These are phyloP conservation scores for Catocala sponsa DNA, from an alignment of 2,888 invertebrate genomes.

Conservation along the genomic window DNA sequence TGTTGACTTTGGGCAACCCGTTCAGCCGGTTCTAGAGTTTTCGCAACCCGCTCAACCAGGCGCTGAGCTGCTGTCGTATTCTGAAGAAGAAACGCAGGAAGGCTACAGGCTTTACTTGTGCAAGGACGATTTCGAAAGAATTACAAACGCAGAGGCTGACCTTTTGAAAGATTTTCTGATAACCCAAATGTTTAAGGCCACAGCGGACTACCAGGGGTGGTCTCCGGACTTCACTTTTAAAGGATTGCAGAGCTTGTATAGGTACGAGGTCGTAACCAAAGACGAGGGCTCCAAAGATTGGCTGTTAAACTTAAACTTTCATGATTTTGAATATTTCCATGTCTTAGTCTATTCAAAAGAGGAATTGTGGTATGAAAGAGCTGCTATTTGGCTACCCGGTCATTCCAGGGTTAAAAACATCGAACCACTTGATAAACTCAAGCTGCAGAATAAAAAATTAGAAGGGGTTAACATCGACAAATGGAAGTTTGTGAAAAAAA, in stretches of 20 bases:
- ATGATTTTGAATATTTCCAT: conserved; percentile 64
- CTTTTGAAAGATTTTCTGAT: conserved; percentile 70
- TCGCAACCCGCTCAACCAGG: not conserved
- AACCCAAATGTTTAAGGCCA: conserved; percentile 63
- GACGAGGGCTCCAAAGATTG: conserved; percentile 71
- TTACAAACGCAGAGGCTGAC: conserved; percentile 62
- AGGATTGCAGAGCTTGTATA: conserved; percentile 68
- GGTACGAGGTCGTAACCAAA: conserved; percentile 71
- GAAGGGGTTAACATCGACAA: conserved; percentile 69
- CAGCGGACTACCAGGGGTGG: conserved; percentile 63
- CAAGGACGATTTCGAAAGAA: conserved; percentile 75
- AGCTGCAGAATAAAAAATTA: conserved; percentile 71
- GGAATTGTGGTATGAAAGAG: conserved; percentile 80
- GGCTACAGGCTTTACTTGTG: conserved; percentile 70
- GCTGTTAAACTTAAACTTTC: conserved; percentile 73
- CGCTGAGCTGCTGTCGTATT: not conserved
- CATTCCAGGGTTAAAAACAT: conserved; percentile 70
- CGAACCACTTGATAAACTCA: conserved; percentile 73
- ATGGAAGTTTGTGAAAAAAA: conserved; percentile 80
- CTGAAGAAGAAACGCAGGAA: conserved; percentile 30
- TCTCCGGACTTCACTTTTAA: conserved; percentile 73
- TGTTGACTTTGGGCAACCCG: conserved; percentile 10
- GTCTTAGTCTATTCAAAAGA: conserved; percentile 77
- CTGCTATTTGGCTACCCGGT: conserved; percentile 80
- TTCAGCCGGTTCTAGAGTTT: not conserved